These are phyloP conservation scores for Caenorhabditis zanzibari DNA, from an alignment of 2,888 invertebrate genomes.

Conservation along the genomic window DNA sequence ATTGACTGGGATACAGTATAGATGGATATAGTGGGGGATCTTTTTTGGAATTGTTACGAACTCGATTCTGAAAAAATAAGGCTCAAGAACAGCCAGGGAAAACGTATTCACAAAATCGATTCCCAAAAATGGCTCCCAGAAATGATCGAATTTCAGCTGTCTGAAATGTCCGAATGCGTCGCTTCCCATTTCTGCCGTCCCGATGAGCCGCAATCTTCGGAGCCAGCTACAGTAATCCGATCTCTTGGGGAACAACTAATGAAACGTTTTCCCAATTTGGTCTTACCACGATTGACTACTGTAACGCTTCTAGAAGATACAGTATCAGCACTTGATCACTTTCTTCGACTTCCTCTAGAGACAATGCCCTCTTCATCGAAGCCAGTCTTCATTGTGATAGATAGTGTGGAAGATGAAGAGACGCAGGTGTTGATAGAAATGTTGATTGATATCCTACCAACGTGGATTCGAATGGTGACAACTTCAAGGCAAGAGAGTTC, in stretches of 20 bases:
- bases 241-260: constrained; percentile 66
- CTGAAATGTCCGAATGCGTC: constrained; percentile 69
- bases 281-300: constrained; percentile 71
- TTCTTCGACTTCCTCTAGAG: constrained; percentile 68
- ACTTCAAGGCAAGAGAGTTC: constrained; percentile 56
- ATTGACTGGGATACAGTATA: constrained; percentile 10
- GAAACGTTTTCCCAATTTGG: constrained; percentile 73
- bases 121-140: too few relatives aligned
- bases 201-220: constrained; percentile 70
- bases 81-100: too few relatives aligned
- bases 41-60: not conserved
- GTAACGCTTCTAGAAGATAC: constrained; percentile 72
- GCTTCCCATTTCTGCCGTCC: constrained; percentile 72
- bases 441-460: constrained; percentile 63
- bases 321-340: constrained; percentile 65
- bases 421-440: constrained; percentile 54
- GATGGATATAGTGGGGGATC: not conserved
- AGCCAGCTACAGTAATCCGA: constrained; percentile 72
- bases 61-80: not conserved
- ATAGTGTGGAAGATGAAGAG: constrained; percentile 58
- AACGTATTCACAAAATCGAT: too few relatives aligned
- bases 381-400: constrained; percentile 69
- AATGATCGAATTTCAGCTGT: constrained; percentile 69
- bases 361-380: constrained; percentile 70
- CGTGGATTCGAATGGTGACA: constrained; percentile 70